Percentiles rank a stretch among this genome's conserved stretches.
phyloP scores from a whole-genome alignment of 2,888 invertebrate species.

The Oligia strigilis region DNA sequence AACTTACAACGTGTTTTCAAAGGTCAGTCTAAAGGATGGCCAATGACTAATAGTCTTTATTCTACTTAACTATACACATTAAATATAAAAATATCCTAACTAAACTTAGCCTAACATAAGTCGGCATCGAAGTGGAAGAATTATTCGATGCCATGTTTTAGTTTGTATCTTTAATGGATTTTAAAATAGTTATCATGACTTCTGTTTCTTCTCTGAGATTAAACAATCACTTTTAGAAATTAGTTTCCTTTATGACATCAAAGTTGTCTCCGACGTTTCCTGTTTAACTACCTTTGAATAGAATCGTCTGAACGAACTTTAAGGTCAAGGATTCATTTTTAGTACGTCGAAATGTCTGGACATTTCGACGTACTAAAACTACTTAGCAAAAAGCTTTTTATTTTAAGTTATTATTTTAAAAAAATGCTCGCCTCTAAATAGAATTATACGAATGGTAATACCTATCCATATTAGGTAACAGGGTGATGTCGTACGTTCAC shows the following conservation, averaged over 20 bases:
- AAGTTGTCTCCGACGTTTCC: not conserved
- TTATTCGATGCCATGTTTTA: not conserved
- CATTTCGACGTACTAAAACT: not conserved
- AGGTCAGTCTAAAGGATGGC: no score
- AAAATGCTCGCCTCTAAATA: slow-evolving; percentile 34
- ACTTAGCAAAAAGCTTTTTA: not conserved
- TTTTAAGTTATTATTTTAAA: not conserved
- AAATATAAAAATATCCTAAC: not conserved
- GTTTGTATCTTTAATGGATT: not conserved
- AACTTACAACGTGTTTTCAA: not conserved
- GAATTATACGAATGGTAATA: slow-evolving; percentile 43
- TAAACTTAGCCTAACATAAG: not conserved
- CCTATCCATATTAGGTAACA: slow-evolving; percentile 61
- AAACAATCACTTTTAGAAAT: not conserved
- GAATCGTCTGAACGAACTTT: slow-evolving; percentile 3
- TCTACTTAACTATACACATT: not conserved
- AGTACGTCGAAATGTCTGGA: no score
- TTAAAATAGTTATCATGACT: not conserved
- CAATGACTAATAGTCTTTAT: not conserved
- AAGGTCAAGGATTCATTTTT: not conserved
- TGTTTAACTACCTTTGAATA: slow-evolving; percentile 14
- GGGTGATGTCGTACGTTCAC: slow-evolving; percentile 75
- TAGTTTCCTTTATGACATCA: not conserved
- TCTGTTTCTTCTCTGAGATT: not conserved
- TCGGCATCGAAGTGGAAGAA: not conserved